These are phyloP conservation scores for Hydrophis major DNA, from an alignment of 2,797 vertebrate species.

Conservation along the genomic window DNA sequence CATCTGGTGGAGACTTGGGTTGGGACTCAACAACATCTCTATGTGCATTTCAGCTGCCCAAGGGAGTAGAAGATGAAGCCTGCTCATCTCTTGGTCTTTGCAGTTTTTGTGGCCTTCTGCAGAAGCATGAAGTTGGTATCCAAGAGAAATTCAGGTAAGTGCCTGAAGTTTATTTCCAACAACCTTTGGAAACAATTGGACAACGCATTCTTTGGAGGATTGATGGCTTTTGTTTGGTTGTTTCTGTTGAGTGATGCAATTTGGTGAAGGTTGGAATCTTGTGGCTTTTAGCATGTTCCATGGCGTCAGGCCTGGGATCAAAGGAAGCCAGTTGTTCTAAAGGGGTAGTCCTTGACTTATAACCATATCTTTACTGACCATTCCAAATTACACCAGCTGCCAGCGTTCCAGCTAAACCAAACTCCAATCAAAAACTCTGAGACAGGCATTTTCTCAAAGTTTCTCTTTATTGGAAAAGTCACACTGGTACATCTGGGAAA, in stretches of 20 bases:
- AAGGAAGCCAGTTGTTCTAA: neutral
- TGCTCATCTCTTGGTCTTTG: conserved; percentile 77
- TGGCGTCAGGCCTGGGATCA: too few species aligned
- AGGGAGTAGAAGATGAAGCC: conserved; percentile 83
- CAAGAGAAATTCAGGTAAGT: conserved; percentile 96
- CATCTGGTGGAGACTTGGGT: conserved; percentile 44
- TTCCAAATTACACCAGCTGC: neutral
- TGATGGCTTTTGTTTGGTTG: neutral
- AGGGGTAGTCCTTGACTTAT: too few species aligned
- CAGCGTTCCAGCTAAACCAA: too few species aligned
- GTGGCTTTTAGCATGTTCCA: neutral
- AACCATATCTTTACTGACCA: too few species aligned
- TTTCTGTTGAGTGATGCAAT: neutral
- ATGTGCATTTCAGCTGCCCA: conserved; percentile 71
- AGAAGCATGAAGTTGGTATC: conserved; percentile 90
- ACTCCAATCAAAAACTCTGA: too few species aligned
- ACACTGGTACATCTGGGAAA: too few species aligned
- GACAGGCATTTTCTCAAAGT: too few species aligned
- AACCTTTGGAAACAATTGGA: neutral
- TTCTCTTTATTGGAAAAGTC: too few species aligned
- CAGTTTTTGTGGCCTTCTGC: conserved; percentile 81
- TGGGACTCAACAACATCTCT: conserved; percentile 53
- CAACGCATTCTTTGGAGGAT: neutral
- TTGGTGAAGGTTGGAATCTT: neutral
- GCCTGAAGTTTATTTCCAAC: conserved; percentile 38